Percentiles rank a stretch among this genome's conserved stretches.
These are phyloP conservation scores for Drosophila aff. DNA, from an alignment of 1,140 invertebrate species.

Conservation along the genomic window DNA sequence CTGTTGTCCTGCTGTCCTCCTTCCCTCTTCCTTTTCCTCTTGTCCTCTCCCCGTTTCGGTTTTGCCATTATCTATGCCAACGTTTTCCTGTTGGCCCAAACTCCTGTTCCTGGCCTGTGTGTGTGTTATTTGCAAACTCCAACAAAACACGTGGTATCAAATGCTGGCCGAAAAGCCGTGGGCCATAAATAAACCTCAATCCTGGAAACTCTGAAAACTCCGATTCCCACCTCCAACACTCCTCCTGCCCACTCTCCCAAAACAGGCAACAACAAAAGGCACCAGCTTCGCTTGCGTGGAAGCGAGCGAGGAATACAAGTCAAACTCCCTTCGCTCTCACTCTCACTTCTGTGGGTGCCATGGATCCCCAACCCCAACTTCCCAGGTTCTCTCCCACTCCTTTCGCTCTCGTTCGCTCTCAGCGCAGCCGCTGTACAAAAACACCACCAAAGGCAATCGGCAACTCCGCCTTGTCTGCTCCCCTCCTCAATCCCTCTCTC, in stretches of 20 bases:
- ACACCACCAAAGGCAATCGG: conserved; percentile 61
- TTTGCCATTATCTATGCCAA: conserved; percentile 74
- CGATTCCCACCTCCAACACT: conserved; percentile 12
- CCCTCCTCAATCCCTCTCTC: conserved; percentile 4
- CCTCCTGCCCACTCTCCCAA: conserved; percentile 20
- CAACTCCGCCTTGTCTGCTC: conserved; percentile 63
- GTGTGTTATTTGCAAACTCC: conserved; percentile 7
- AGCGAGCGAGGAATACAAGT: conserved; percentile 8
- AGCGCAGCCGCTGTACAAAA: conserved; percentile 60
- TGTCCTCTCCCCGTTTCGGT: conserved; percentile 1
- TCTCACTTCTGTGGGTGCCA: conserved; percentile 26
- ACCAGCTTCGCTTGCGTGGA: neutral
- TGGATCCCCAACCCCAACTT: conserved; percentile 4
- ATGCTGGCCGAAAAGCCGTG: conserved; percentile 71
- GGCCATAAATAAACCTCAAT: conserved; percentile 82
- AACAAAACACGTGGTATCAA: conserved; percentile 76
- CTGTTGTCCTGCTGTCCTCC: conserved; percentile 22
- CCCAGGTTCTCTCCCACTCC: conserved; percentile 13
- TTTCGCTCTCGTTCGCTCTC: conserved; percentile 42
- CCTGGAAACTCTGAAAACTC: conserved; percentile 66
- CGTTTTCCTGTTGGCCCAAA: conserved; percentile 60
- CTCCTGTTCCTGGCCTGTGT: conserved; percentile 8
- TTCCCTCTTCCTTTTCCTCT: neutral
- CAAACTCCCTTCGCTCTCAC: conserved; percentile 28
- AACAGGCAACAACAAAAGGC: conserved; percentile 56